These are phyloP conservation scores for Dynastes tityus DNA, from an alignment of 2,888 invertebrate species.

Conservation along the genomic window DNA sequence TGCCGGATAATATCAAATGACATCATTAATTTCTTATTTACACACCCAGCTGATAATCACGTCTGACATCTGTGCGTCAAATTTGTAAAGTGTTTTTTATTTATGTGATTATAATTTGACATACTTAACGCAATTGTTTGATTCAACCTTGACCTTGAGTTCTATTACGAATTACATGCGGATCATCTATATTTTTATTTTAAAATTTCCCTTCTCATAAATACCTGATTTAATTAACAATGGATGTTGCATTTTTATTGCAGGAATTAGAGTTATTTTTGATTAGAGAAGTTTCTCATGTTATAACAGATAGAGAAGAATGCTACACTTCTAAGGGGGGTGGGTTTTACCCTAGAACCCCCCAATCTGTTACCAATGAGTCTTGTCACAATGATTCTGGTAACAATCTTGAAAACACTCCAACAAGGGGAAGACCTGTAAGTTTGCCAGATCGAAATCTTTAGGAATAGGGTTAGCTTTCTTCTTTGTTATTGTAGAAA, in stretches of 20 bases:
- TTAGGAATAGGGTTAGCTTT: constrained; percentile 16
- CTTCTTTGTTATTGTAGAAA: constrained; percentile 66
- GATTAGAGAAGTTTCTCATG: constrained; percentile 75
- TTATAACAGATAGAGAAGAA: constrained; percentile 72
- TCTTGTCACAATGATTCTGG: constrained; percentile 50
- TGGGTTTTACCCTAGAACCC: constrained; percentile 57
- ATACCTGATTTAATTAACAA: constrained; percentile 28
- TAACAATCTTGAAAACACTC: constrained; percentile 49
- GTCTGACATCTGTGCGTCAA: constrained; percentile 52
- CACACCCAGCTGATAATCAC: constrained; percentile 54
- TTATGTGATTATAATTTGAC: constrained; percentile 48
- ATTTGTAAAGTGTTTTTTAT: constrained; percentile 48
- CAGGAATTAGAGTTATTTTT: constrained; percentile 78
- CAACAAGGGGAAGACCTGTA: constrained; percentile 57
- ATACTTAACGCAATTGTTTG: constrained; percentile 42
- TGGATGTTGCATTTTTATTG: constrained; percentile 56
- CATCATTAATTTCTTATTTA: constrained; percentile 53
- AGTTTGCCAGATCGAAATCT: constrained; percentile 27
- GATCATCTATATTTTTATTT: constrained; percentile 50
- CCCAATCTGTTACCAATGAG: constrained; percentile 55
- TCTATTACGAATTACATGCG: constrained; percentile 39
- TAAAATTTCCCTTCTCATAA: not conserved
- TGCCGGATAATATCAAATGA: constrained; percentile 20
- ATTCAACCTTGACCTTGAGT: constrained; percentile 56
- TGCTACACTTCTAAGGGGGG: constrained; percentile 60